Evolutionary conservation across 1,140 invertebrate species (phyloP).

Genomic region (Drosophila arawakana): DNA sequence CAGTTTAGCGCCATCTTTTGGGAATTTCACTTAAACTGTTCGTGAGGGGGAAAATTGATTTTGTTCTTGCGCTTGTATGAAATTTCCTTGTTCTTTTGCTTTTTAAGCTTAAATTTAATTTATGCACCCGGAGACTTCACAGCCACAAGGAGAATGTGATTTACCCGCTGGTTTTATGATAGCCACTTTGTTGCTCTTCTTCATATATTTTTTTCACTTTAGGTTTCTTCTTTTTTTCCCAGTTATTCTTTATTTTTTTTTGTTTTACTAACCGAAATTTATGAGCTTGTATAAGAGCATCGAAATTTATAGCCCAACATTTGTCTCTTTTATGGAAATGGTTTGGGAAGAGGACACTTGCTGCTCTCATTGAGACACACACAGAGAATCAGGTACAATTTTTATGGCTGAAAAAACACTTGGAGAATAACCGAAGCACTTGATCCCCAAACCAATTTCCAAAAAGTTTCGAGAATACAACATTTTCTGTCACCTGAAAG

Average conservation of each 20-base stretch:
- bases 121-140: slow-evolving; percentile 57
- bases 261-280: slow-evolving; percentile 56
- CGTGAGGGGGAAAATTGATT: slow-evolving; percentile 65
- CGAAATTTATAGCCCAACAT: slow-evolving; percentile 65
- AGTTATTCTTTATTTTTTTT: background rate
- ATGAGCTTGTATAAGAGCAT: slow-evolving; percentile 64
- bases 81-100: slow-evolving; percentile 24
- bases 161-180: slow-evolving; percentile 59
- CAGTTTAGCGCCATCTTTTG: slow-evolving; percentile 59
- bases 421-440: background rate
- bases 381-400: background rate
- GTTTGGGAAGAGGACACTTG: background rate
- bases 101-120: slow-evolving; percentile 69
- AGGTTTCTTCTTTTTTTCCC: background rate
- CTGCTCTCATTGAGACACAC: too few species aligned
- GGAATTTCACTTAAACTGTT: slow-evolving; percentile 57
- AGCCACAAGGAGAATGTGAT: slow-evolving; percentile 68
- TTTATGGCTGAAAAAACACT: slow-evolving; percentile 22
- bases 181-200: slow-evolving; percentile 36
- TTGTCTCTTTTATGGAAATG: slow-evolving; percentile 26
- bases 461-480: background rate
- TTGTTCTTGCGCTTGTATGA: slow-evolving; percentile 23
- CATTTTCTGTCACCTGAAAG: background rate
- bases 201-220: slow-evolving; percentile 5
- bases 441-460: slow-evolving; percentile 19